Base-by-base conservation (phyloP, 2,888 invertebrate species). In the Phortica okadai region DNA sequence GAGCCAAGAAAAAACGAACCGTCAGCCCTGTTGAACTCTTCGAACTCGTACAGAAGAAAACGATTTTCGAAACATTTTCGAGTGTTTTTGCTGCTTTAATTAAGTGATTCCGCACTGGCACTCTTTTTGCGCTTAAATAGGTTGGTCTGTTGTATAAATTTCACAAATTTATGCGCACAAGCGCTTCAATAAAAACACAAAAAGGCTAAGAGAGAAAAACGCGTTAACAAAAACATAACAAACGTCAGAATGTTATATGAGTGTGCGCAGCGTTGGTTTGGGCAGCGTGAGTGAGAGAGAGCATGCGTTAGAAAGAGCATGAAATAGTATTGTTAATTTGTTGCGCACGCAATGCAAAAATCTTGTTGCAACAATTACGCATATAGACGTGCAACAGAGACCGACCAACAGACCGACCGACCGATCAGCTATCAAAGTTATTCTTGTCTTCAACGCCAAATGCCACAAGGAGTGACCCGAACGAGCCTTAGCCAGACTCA, bases 271-370 rank as follows among this genome's bases (percentile, higher is more conserved):
- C 33, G 33, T 33, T 33, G 3, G 33, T 5, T 33, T 33, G 0
- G 33, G 33, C 56, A 56, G 56, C 14, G 10, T 56, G 56, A 56
- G 11, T 56, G 56, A 16, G 16, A 56, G 16, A 56, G 56, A 56
- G 56, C 5, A 16, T 8, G 56, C 56, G 14, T 16, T n/a, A 59
- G 21, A 59, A 16, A 59, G 59, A 16, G 59, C 59, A 16, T 16
- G 21, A 7, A 59, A 59, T 11, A 62, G 59, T 25, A 8, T 70
- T 67, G 77, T 73, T 79, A 76, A 79, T 80, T 80, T 80, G 79
- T 77, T 76, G 82, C 82, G 80, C 89, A 88, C 88, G 89, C 88
- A 89, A 88, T 87, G 85, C 83, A 82, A 82, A 89, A 88, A 89
- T 85, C 87, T 88, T 89, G 88, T 89, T 89, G 74, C 78, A 69